Conservation (phyloP, 2,888 invertebrate species). For the Eueremaeus valkanovi region DNA sequence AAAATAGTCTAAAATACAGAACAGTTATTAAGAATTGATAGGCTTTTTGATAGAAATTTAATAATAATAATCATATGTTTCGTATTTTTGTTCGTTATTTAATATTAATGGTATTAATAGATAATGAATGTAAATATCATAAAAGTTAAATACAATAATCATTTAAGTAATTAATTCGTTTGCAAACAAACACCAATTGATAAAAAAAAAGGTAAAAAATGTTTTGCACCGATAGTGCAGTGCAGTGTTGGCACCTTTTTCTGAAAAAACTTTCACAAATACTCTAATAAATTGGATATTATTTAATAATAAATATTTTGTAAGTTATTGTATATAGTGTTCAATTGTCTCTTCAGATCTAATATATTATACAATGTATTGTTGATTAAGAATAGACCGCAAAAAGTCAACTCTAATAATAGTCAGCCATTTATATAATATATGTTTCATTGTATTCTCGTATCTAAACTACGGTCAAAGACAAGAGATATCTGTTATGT, state of each 20-base stretch:
- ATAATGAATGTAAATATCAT: background rate
- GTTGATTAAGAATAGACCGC: background rate
- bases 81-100: slow-evolving; percentile 17
- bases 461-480: slow-evolving; percentile 1
- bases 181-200: slow-evolving; percentile 17
- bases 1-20: background rate
- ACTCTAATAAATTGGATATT: too few species aligned
- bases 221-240: background rate
- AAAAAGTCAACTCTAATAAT: background rate
- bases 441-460: background rate
- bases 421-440: background rate
- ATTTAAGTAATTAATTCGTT: slow-evolving; percentile 15
- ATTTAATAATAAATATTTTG: too few species aligned
- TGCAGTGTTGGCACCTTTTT: too few species aligned
- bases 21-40: background rate
- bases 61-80: slow-evolving; percentile 26
- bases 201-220: background rate
- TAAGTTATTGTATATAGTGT: background rate
- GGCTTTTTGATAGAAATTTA: background rate
- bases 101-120: slow-evolving; percentile 6
- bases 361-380: too few species aligned
- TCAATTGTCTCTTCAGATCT: background rate
- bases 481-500: background rate
- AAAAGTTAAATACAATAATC: slow-evolving; percentile 33
- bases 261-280: background rate